Percentiles rank a stretch among this genome's conserved stretches.
These are phyloP conservation scores for western clawed frog (Xenopus tropicalis) DNA, from an alignment of 2,113 vertebrate genomes.

Conservation along the genomic window UCB_Xtro_10.0 CM004449.2:100850001-100850500, in stretches of 20 bases:
- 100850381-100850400: neutral
- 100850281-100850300: constrained; percentile 1
- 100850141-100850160: constrained; percentile 19
- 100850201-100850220: neutral
- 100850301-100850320: neutral
- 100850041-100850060: neutral
- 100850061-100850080: neutral
- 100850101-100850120: neutral
- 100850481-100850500: neutral
- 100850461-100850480: neutral
- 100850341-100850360: neutral
- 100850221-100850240: neutral
- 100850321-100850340: neutral
- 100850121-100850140: constrained; percentile 14
- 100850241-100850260: neutral
- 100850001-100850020: neutral
- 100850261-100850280: constrained; percentile 3
- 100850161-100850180: constrained; percentile 9
- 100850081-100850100: accelerated
- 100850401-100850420: neutral
- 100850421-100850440: neutral
- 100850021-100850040: neutral
- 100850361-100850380: neutral
- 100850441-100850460: neutral
- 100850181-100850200: constrained; percentile 1